Conservation (phyloP, 2,113 vertebrate species). For the Gymnobelideus leadbeateri region DNA sequence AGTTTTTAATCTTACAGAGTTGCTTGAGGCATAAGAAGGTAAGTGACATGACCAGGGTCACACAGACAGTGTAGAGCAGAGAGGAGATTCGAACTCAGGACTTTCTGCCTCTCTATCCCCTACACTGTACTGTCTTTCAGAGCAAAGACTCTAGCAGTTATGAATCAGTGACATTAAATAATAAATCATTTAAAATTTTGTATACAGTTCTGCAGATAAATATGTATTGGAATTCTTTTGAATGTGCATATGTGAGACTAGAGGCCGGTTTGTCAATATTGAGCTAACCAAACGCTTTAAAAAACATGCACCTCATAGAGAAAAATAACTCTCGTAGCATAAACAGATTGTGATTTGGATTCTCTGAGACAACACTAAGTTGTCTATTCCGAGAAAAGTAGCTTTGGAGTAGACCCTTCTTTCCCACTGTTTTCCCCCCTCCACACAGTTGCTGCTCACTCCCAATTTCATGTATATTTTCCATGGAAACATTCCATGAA, state of each 20-base stretch:
- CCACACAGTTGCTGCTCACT: neutral
- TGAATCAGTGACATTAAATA: neutral
- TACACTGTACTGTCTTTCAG: neutral
- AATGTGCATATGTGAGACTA: neutral
- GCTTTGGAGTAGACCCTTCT: neutral
- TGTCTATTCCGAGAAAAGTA: neutral
- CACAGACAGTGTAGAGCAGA: neutral
- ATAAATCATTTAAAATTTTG: neutral
- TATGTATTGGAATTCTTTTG: neutral
- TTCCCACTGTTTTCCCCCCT: neutral
- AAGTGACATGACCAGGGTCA: too few relatives aligned
- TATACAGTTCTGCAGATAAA: neutral
- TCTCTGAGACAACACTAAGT: neutral
- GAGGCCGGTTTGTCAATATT: neutral
- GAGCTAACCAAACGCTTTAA: neutral
- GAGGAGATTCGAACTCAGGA: neutral
- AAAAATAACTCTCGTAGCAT: neutral
- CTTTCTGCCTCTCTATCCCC: neutral
- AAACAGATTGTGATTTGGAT: neutral
- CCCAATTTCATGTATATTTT: conserved; percentile 25
- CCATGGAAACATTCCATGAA: neutral
- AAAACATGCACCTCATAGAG: neutral
- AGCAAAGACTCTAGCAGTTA: neutral
- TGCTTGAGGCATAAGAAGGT: neutral
- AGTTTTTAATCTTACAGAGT: neutral